Conservation (phyloP, 2,888 invertebrate genomes). For the Galerucella calmariensis region DNA sequence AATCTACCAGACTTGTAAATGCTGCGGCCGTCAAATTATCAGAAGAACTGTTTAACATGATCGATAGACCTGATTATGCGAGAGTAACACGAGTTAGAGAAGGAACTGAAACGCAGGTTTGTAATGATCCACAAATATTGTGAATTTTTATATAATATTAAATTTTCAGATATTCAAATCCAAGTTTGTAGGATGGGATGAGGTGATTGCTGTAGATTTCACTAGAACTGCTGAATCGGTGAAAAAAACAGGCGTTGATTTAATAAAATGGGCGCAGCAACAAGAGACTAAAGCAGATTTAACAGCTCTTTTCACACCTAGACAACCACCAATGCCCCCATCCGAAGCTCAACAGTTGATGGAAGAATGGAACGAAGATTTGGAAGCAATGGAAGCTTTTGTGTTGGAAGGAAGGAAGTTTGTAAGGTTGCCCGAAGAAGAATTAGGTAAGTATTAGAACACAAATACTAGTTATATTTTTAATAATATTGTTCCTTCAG, state of each 20-base stretch:
- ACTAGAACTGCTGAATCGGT: constrained; percentile 98
- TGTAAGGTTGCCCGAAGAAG: constrained; percentile 94
- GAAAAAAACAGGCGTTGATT: constrained; percentile 93
- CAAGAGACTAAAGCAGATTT: constrained; percentile 95
- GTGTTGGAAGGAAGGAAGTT: constrained; percentile 97
- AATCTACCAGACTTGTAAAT: constrained; percentile 93
- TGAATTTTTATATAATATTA: background rate
- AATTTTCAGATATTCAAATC: constrained; percentile 86
- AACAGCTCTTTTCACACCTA: constrained; percentile 92
- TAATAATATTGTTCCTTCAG: constrained; percentile 54
- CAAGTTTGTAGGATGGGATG: constrained; percentile 98
- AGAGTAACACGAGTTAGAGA: constrained; percentile 90
- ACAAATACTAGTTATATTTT: background rate
- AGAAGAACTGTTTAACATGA: constrained; percentile 95
- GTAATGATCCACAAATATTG: background rate
- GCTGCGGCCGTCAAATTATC: constrained; percentile 97
- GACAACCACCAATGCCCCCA: constrained; percentile 88
- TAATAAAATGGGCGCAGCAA: constrained; percentile 89
- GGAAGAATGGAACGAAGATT: constrained; percentile 98
- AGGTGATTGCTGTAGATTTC: constrained; percentile 98
- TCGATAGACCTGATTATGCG: constrained; percentile 87
- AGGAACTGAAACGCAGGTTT: constrained; percentile 86
- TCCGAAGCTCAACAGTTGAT: constrained; percentile 88
- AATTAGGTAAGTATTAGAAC: constrained; percentile 72
- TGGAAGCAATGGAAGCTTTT: constrained; percentile 97